Conservation (phyloP, 2,797 vertebrate species). For the Leptatherina wallacei region DNA sequence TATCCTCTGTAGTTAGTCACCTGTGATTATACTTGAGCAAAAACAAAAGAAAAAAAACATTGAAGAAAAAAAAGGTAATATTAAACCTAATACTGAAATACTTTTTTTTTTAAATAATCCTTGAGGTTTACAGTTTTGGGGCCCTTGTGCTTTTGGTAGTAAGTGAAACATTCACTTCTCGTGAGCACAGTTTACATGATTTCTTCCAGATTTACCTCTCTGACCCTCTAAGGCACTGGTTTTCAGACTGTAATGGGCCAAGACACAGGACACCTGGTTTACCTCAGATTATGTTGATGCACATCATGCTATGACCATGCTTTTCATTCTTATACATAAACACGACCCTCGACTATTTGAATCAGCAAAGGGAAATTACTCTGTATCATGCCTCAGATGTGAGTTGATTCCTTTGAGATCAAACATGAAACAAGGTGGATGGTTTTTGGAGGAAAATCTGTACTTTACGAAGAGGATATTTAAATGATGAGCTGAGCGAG, state of each 20-base stretch:
- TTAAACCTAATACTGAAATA: constrained; percentile 75
- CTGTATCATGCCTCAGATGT: constrained; percentile 43
- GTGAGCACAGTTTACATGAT: constrained; percentile 78
- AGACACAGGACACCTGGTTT: constrained; percentile 69
- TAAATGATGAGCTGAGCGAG: constrained; percentile 2
- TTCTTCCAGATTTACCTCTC: constrained; percentile 81
- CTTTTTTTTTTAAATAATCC: constrained; percentile 68
- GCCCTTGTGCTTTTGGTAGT: constrained; percentile 73
- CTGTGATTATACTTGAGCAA: constrained; percentile 80
- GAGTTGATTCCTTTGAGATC: constrained; percentile 8
- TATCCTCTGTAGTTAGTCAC: constrained; percentile 81
- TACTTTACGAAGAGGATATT: constrained; percentile 36
- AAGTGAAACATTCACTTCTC: constrained; percentile 67
- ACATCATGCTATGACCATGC: constrained; percentile 63
- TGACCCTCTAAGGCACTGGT: constrained; percentile 71
- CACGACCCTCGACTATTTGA: constrained; percentile 51
- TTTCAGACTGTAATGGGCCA: constrained; percentile 70
- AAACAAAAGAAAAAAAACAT: constrained; percentile 79
- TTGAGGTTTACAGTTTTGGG: constrained; percentile 80
- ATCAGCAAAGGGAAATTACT: constrained; percentile 31
- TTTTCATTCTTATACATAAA: constrained; percentile 63
- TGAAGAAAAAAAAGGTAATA: constrained; percentile 77
- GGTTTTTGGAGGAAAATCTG: constrained; percentile 15
- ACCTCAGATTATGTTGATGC: constrained; percentile 80
- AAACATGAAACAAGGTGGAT: constrained; percentile 15